Base-by-base conservation (phyloP, 1,140 invertebrate species). In the Tribolium madens region DNA sequence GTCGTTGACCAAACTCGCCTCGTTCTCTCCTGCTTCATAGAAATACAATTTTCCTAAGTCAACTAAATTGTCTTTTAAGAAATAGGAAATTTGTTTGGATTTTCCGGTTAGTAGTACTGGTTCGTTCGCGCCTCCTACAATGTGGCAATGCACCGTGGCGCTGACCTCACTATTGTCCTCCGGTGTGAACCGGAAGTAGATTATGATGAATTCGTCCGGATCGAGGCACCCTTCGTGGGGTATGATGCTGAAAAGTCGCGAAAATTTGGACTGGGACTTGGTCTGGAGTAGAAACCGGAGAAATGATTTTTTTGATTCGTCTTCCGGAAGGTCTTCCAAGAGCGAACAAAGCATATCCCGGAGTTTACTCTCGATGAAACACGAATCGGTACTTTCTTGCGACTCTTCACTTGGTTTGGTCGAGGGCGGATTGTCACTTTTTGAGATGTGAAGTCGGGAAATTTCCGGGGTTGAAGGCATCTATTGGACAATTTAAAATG, bases 151-250 rank as follows among this genome's bases (percentile, higher is more conserved):
- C 3, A 82, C 80, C 3, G 75, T 75, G 2, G 78, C 84, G 7
- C 79, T 71, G 0, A 86, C 17, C 72, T 78, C 80, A 3, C 84
- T 81, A n/a, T 83, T 81, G 21, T 84, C 74, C 1, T 77, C 74
- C 0, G 85, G 85, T 42, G 81, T 82, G 73, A 88, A 87, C 6
- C 70, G 79, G 9, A 88, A 76, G 10, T 80, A 81, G 6, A 87
- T 57, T 0, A 80, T 73, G 76, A 84, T 80, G 4, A 79, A 82
- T 60, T 86, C 84, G 68, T 82, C 83, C n/a, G 87, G 87, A 13
- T 78, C 78, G 4, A 89, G 76, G 10, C 75, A 80, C 3, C 87
- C 87, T 69, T 81, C 74, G 3, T 53, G 75, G 0, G 87, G 87
- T 7, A 82, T 64, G 9, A 88, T 81, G 57, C 84, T 81, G 9